Evolutionary conservation across 2,888 invertebrate species (phyloP).

Genomic region (Oeneis ivallda): DNA sequence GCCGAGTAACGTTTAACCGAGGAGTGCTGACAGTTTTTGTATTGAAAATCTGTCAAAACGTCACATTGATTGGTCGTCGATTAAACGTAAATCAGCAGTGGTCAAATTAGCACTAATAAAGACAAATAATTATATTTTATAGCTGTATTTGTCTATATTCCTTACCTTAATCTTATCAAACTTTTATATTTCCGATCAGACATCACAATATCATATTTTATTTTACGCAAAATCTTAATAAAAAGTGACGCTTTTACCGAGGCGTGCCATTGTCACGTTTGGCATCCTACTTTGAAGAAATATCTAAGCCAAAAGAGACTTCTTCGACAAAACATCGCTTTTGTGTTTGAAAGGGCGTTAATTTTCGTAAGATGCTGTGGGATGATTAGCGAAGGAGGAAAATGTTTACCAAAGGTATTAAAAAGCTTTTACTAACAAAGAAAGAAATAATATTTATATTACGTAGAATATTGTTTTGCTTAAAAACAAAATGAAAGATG

Average conservation of each 20-base stretch:
- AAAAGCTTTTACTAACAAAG: background rate
- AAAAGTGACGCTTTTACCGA: slow-evolving; percentile 32
- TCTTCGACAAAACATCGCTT: slow-evolving; percentile 11
- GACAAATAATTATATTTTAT: too few species aligned
- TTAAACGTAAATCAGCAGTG: too few species aligned
- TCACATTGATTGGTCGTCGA: too few species aligned
- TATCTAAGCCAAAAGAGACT: slow-evolving; percentile 5
- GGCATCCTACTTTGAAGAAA: slow-evolving; percentile 21
- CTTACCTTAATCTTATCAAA: background rate
- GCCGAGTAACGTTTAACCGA: too few species aligned
- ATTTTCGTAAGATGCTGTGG: slow-evolving; percentile 8
- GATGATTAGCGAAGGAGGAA: slow-evolving; percentile 11
- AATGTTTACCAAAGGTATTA: background rate
- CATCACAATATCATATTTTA: slow-evolving; percentile 16
- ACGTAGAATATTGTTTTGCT: background rate
- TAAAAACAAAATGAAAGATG: background rate
- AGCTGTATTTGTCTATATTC: background rate
- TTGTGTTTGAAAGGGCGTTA: slow-evolving; percentile 15
- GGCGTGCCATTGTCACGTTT: slow-evolving; percentile 32
- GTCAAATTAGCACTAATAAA: too few species aligned
- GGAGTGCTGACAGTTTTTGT: too few species aligned
- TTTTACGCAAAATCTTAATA: slow-evolving; percentile 24
- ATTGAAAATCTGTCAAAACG: too few species aligned
- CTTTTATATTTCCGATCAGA: slow-evolving; percentile 27
- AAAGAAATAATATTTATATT: background rate